Conservation (phyloP, 1,140 invertebrate species). For the Meloidogyne floridensis region DNA sequence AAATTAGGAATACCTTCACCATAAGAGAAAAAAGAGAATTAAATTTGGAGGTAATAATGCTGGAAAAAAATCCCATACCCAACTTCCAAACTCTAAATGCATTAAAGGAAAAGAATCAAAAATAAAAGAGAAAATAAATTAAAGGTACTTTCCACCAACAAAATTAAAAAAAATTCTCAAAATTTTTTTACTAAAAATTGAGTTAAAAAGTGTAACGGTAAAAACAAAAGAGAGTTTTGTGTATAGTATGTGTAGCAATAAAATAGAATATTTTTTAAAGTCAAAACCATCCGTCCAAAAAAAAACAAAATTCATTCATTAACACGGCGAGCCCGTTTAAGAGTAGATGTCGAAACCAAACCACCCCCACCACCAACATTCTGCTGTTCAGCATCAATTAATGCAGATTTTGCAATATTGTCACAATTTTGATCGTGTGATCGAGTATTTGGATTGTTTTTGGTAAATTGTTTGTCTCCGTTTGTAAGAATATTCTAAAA, state of each 20-base stretch:
- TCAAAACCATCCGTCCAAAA: not conserved
- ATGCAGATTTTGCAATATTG: not conserved
- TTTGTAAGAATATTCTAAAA: conserved; percentile 6
- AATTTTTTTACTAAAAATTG: too few relatives aligned
- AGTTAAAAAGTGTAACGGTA: too few relatives aligned
- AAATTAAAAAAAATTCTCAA: too few relatives aligned
- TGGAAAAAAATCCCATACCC: too few relatives aligned
- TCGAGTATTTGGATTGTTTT: not conserved
- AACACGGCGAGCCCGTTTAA: not conserved
- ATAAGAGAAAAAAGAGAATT: not conserved
- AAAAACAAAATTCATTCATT: not conserved
- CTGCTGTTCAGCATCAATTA: not conserved
- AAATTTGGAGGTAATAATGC: not conserved
- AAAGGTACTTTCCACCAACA: too few relatives aligned
- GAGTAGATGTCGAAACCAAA: not conserved
- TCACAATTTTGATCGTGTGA: not conserved
- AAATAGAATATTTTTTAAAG: not conserved
- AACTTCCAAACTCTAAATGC: too few relatives aligned
- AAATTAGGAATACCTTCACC: too few relatives aligned
- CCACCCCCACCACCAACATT: not conserved
- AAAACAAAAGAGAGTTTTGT: not conserved
- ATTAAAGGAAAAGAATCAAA: too few relatives aligned
- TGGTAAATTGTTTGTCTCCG: not conserved
- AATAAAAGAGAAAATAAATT: too few relatives aligned
- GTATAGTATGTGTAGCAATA: not conserved